Evolutionary conservation across 2,797 vertebrate species (phyloP), one percentile per base, ranked within the genome.

Genomic region (Pangasius larnaudii): DNA sequence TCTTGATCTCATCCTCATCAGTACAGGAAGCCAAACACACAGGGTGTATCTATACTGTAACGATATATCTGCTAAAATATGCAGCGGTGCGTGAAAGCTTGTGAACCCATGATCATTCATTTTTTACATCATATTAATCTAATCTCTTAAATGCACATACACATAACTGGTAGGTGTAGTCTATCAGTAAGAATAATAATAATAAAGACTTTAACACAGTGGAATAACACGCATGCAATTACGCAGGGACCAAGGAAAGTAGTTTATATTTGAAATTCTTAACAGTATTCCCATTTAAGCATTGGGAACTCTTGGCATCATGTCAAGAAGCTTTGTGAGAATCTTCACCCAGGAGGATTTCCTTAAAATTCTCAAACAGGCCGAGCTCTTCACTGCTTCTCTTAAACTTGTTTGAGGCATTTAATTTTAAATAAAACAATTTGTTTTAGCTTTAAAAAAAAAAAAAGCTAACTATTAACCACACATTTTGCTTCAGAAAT

Each of bases 21-120:
- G 83, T 78, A 90, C 90, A 91, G 92, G 91, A 91, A 91, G 84
- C 85, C 46, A 46, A 92, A 91, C 84, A 90, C 89, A 92, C 71
- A 92, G 91, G 30, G 94, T 93, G 86, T 90, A 58, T 93, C 94
- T 84, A 53, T 53, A 84, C 24, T 13, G 46, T 11, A 51, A 30
- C 61, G 19, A 67, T n/a, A 67, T 67, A 10, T 51, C 27, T 11
- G 24, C 24, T 81, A 51, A 87, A 61, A 86, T 74, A 74, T 58
- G 71, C 65, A 77, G 27, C 14, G n/a, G 36, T 5, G 61, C 39
- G 49, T 83, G 2, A 83, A 83, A n/a, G 13, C 7, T 36, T 83
- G 59, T 49, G 36, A 83, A n/a, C 59, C 39, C 10, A 3, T 36
- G 18, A 59, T 13, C 0, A n/a, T 18, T 30, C 30, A 36, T 2